phyloP scores from a whole-genome alignment of 2,888 invertebrate genomes.

The Sinopyrophorus schimmeli region DNA sequence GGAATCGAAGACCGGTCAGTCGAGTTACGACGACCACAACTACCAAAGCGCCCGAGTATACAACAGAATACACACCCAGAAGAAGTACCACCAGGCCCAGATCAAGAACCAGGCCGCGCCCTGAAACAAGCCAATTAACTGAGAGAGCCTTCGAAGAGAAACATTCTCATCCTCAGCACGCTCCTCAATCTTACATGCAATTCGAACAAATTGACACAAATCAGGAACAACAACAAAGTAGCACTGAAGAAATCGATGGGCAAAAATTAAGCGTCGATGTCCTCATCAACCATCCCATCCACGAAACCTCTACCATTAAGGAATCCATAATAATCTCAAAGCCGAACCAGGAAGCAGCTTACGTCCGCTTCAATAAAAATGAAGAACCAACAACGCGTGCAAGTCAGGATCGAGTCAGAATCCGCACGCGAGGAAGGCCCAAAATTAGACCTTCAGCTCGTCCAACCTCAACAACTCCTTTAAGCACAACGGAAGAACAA shows the following conservation, averaged over 20 bases:
- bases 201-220: constrained; percentile 35
- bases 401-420: constrained; percentile 21
- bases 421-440: constrained; percentile 40
- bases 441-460: constrained; percentile 37
- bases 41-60: constrained; percentile 10
- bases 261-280: constrained; percentile 39
- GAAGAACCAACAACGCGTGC: constrained; percentile 34
- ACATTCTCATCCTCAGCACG: neutral
- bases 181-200: constrained; percentile 43
- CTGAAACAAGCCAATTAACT: constrained; percentile 23
- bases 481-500: constrained; percentile 40
- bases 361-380: constrained; percentile 34
- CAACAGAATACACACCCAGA: constrained; percentile 27
- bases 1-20: constrained; percentile 30
- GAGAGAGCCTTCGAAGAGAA: constrained; percentile 20
- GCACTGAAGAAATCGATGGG: constrained; percentile 14
- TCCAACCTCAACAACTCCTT: constrained; percentile 36
- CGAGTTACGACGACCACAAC: constrained; percentile 12
- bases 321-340: constrained; percentile 30
- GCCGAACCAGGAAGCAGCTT: constrained; percentile 28
- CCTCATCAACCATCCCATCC: constrained; percentile 38
- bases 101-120: constrained; percentile 48
- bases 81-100: constrained; percentile 39
- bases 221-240: neutral
- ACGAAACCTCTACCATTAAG: constrained; percentile 9